Conservation (phyloP, 2,113 vertebrate genomes). For the Dasyornis broadbenti region DNA sequence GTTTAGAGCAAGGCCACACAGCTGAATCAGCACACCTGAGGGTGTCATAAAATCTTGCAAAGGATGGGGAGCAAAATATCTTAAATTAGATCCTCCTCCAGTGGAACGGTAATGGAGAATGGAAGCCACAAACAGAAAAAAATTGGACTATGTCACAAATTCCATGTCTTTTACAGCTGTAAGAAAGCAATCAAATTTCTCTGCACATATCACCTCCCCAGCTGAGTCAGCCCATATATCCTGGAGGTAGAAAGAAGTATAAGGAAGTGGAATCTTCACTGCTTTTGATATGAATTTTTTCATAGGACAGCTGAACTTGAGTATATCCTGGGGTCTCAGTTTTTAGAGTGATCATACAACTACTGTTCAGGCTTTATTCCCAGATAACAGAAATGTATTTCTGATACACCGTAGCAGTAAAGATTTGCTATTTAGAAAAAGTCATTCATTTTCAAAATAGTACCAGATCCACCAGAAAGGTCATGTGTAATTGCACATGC, state of each 20-base stretch:
- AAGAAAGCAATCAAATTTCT: not conserved
- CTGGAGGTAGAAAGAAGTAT: not conserved
- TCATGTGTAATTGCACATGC: not conserved
- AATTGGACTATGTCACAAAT: not conserved
- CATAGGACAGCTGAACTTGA: not conserved
- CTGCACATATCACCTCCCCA: not conserved
- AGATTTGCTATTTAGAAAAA: not conserved
- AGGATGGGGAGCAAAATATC: not conserved
- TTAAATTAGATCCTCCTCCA: constrained; percentile 9
- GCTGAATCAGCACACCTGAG: constrained; percentile 2
- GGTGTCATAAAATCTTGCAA: not conserved
- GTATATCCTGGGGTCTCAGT: not conserved
- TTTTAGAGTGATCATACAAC: not conserved
- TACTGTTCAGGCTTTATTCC: not conserved
- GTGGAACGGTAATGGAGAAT: not conserved
- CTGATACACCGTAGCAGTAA: not conserved
- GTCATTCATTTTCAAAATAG: not conserved
- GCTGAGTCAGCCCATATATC: not conserved
- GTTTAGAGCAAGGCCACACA: not conserved
- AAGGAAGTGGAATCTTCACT: not conserved
- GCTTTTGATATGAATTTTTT: not conserved
- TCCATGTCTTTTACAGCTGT: not conserved
- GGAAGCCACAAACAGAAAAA: not conserved
- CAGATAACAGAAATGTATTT: not conserved
- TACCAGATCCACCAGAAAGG: not conserved